Base-by-base conservation (phyloP, 2,797 vertebrate genomes). In the Brachymystax lenok region DNA sequence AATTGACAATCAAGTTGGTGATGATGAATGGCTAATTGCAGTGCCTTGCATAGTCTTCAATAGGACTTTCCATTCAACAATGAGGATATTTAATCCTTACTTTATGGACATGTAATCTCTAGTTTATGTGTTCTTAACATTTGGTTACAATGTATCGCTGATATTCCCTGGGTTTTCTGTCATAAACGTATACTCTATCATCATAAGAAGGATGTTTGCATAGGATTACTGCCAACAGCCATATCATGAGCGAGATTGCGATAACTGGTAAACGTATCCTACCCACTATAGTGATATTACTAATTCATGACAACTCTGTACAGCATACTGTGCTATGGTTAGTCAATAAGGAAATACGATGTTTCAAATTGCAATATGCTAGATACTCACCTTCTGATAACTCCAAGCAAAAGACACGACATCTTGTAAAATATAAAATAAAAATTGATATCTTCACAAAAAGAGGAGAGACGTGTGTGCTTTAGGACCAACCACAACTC, bases 361-460 rank as follows among this genome's bases (percentile, higher is more conserved):
- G 21, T 17, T 14, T 64, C 51, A 24, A 69, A 13, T 73, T 16
- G 10, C 13, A 24, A 71, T 12, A 17, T 13, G 1, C 68, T 28
- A 59, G 5, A 74, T 54, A 81, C 92, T 90, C 81, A 92, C 93
- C 91, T 91, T 79, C 90, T 79, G 67, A 93, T 74, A 50, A 89
- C 89, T 90, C 89, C 87, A 33, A 92, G 73, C 73, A 94, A 82
- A 72, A 90, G 86, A 56, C 86, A 88, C 70, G 93, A 93, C 93
- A 94, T 94, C 33, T 87, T 86, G 52, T 21, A 73, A 76, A 52
- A 69, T 28, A 69, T 16, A 27, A 21, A 24, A 63, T 3, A 10
- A 0, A 5, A 61, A 21, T 24, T 24, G 14, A 54, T 28, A 52
- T 17, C 3, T 51, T 27, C 13, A 24, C 7, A 17, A n/a, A 12